Evolutionary conservation across 2,113 vertebrate genomes (phyloP).

Genomic region (Pachycephala philippinensis): DNA sequence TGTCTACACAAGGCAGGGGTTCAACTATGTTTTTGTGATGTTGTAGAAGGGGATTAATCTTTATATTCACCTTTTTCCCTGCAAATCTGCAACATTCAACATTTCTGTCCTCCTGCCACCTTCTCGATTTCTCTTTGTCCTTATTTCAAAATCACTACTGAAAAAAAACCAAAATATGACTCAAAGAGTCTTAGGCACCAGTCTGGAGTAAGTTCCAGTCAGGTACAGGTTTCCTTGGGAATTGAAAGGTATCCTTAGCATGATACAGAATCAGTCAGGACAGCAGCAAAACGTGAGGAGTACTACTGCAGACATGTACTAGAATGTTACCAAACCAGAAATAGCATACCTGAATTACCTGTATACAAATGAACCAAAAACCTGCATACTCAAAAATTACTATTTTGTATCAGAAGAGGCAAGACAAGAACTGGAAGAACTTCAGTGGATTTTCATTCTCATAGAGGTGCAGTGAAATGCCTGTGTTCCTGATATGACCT

Average conservation of each 20-base stretch:
- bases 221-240: not conserved
- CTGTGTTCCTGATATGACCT: not conserved
- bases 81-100: not conserved
- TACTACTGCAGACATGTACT: not conserved
- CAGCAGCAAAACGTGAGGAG: not conserved
- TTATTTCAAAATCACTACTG: not conserved
- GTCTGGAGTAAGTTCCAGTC: not conserved
- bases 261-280: not conserved
- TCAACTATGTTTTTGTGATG: not conserved
- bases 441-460: not conserved
- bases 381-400: not conserved
- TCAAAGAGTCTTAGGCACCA: not conserved
- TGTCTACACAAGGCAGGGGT: not conserved
- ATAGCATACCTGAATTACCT: not conserved
- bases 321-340: not conserved
- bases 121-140: not conserved
- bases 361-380: not conserved
- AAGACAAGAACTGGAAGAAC: not conserved
- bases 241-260: not conserved
- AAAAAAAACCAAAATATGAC: not conserved
- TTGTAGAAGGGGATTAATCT: not conserved
- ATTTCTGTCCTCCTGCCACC: not conserved
- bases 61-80: not conserved
- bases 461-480: not conserved
- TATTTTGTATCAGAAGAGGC: not conserved